A percentile compares a stretch with the other conserved stretches of the same genome.
These are phyloP conservation scores for Planiliza haematocheilus DNA, from an alignment of 2,113 vertebrate species.

Conservation along the genomic window DNA sequence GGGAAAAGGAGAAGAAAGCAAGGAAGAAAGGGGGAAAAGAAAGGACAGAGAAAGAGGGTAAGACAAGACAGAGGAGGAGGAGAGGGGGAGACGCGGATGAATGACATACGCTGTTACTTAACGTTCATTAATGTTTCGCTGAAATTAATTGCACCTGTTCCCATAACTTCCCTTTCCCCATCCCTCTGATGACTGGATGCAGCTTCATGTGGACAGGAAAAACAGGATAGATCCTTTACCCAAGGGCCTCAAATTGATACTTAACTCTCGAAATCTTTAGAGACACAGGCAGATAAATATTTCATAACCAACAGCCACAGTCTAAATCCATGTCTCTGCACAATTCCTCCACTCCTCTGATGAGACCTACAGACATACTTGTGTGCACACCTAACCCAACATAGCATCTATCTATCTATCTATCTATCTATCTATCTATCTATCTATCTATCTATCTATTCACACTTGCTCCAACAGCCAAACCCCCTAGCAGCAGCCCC, in stretches of 20 bases:
- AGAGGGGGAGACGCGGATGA: background rate
- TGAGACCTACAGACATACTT: slow-evolving; percentile 2
- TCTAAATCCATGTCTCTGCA: slow-evolving; percentile 18
- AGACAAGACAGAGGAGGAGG: background rate
- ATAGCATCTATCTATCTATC: slow-evolving; percentile 2
- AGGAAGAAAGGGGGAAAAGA: background rate
- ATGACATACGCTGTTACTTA: background rate
- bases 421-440: slow-evolving; percentile 2
- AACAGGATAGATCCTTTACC: slow-evolving; percentile 20
- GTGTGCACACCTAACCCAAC: background rate
- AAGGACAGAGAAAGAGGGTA: background rate
- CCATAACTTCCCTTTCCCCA: background rate
- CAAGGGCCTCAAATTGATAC: slow-evolving; percentile 52
- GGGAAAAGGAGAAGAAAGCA: background rate
- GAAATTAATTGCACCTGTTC: background rate
- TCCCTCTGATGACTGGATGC: background rate
- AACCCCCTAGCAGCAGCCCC: background rate
- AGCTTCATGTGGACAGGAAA: slow-evolving; percentile 21
- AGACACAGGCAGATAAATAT: slow-evolving; percentile 62
- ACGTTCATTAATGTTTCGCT: background rate
- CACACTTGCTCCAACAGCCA: background rate
- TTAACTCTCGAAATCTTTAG: slow-evolving; percentile 55
- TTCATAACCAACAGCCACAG: slow-evolving; percentile 54
- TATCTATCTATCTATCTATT: background rate
- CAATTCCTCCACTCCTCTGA: slow-evolving; percentile 24